Evolutionary conservation across 2,888 invertebrate genomes (phyloP).

Genomic region (Lithodes maja): DNA sequence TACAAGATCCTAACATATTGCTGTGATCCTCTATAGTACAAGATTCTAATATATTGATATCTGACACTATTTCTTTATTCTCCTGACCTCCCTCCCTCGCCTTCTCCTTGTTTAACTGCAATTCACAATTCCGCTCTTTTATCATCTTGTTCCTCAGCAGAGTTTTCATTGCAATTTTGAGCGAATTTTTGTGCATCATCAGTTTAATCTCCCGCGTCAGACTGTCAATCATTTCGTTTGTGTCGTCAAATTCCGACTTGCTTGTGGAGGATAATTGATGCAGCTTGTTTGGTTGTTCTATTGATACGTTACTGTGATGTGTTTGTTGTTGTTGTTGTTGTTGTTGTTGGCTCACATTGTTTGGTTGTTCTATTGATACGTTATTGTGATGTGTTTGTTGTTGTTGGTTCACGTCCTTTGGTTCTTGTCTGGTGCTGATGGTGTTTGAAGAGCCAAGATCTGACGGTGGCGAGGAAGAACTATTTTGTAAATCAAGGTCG

Average conservation of each 20-base stretch:
- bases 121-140: not conserved
- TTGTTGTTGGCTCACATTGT: not conserved
- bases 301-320: not conserved
- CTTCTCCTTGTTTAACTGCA: not conserved
- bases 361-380: too few species aligned
- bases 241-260: not conserved
- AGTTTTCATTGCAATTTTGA: conserved; percentile 21
- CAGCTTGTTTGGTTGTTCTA: not conserved
- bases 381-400: too few species aligned
- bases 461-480: too few species aligned
- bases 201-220: not conserved
- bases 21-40: not conserved
- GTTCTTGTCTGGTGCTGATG: not conserved
- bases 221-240: conserved; percentile 4
- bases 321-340: not conserved
- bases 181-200: conserved; percentile 11
- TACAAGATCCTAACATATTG: not conserved
- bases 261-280: not conserved
- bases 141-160: not conserved
- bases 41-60: not conserved
- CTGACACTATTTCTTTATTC: not conserved
- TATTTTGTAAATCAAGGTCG: not conserved
- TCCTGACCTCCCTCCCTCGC: conserved; percentile 5
- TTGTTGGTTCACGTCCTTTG: not conserved
- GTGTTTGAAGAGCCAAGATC: not conserved